A percentile compares a stretch with the other conserved stretches of the same genome.
Evolutionary conservation across 2,888 invertebrate species (phyloP).

Genomic region (Andrena dorsata): DNA sequence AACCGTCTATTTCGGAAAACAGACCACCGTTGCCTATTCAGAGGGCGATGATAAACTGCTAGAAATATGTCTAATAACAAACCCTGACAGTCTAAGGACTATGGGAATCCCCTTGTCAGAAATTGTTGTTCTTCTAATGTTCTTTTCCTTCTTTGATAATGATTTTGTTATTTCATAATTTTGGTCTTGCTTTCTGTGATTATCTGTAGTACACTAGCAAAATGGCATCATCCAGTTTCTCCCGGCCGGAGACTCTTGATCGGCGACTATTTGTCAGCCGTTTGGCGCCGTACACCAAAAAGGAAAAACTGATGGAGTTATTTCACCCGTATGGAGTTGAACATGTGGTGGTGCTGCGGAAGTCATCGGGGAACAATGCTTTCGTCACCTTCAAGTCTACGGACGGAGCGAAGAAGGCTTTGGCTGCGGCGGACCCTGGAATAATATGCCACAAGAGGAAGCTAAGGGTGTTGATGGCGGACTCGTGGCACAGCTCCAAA

Average conservation of each 20-base stretch:
- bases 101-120: too few relatives aligned
- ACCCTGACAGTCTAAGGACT: too few relatives aligned
- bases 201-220: too few relatives aligned
- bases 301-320: not conserved
- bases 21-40: not conserved
- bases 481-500: not conserved
- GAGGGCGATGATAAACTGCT: not conserved
- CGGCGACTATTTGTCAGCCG: not conserved
- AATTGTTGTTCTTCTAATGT: too few relatives aligned
- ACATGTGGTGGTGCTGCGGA: not conserved
- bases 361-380: not conserved
- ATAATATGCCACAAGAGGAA: not conserved
- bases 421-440: not conserved
- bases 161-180: too few relatives aligned
- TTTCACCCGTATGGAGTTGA: not conserved
- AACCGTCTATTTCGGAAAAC: too few relatives aligned
- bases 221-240: not conserved
- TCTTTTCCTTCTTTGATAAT: too few relatives aligned
- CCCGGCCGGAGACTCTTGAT: rapidly evolving
- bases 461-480: not conserved
- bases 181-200: too few relatives aligned
- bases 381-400: not conserved
- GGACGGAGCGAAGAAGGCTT: too few relatives aligned
- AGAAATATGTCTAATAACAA: too few relatives aligned
- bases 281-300: not conserved